phyloP scores from a whole-genome alignment of 2,888 invertebrate species.

The Chamaedrilus cognettii region DNA sequence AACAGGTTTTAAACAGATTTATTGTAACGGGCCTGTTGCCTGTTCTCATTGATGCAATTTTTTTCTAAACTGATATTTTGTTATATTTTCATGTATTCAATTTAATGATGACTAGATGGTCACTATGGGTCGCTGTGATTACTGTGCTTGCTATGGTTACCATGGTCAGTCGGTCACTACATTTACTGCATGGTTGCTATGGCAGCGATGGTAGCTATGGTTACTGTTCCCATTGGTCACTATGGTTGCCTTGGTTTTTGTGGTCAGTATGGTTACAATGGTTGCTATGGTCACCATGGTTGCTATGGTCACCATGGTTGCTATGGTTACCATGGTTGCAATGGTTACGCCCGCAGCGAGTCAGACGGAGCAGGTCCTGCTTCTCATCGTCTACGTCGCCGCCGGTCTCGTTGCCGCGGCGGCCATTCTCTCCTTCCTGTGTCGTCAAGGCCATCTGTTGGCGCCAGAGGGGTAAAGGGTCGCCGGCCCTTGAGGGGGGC shows the following conservation, averaged over 20 bases:
- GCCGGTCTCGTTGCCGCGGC: constrained; percentile 4
- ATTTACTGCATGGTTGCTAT: not conserved
- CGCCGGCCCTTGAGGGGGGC: not conserved
- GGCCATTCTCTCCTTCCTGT: constrained; percentile 2
- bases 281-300: too few relatives aligned
- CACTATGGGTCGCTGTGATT: too few relatives aligned
- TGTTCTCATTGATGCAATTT: too few relatives aligned
- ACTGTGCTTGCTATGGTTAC: not conserved
- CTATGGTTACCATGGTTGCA: not conserved
- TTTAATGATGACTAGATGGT: too few relatives aligned
- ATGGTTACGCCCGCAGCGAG: not conserved
- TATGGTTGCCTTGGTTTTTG: too few relatives aligned
- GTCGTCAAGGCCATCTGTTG: constrained; percentile 1
- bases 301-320: too few relatives aligned
- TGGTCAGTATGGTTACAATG: too few relatives aligned
- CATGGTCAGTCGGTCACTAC: too few relatives aligned
- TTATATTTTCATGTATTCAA: not conserved
- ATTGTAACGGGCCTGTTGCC: too few relatives aligned
- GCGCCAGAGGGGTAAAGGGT: not conserved
- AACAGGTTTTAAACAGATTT: too few relatives aligned
- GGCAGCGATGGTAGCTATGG: too few relatives aligned
- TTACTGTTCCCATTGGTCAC: too few relatives aligned
- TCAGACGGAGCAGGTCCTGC: constrained; percentile 1
- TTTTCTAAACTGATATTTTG: not conserved
- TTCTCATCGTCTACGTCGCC: constrained; percentile 12